A percentile compares a stretch with the other conserved stretches of the same genome.
Conservation (phyloP, 2,797 vertebrate genomes). For the Brachyalestes nurse region DNA sequence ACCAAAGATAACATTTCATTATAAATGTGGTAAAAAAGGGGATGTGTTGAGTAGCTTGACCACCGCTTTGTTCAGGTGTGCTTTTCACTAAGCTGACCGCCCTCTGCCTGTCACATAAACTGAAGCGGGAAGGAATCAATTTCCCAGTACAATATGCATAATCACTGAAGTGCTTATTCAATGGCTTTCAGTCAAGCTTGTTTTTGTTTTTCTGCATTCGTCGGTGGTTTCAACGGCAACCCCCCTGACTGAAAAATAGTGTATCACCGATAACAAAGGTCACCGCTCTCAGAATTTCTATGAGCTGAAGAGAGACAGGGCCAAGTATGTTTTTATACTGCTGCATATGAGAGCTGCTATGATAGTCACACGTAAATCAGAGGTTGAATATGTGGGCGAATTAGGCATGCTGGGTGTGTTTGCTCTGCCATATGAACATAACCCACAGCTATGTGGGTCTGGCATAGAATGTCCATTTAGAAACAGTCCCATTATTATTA, state of each 20-base stretch:
- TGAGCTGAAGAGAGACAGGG: slow-evolving; percentile 73
- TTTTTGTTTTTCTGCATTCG: slow-evolving; percentile 72
- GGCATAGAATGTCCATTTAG: background rate
- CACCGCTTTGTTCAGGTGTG: slow-evolving; percentile 30
- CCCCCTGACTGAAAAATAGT: slow-evolving; percentile 65
- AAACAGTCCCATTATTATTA: background rate
- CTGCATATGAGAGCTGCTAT: slow-evolving; percentile 68
- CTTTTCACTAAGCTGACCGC: slow-evolving; percentile 47
- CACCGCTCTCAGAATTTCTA: slow-evolving; percentile 72
- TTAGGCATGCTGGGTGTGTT: slow-evolving; percentile 7
- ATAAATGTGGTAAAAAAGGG: slow-evolving; percentile 2
- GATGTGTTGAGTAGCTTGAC: slow-evolving; percentile 35
- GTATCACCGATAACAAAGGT: slow-evolving; percentile 74
- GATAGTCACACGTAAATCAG: slow-evolving; percentile 64
- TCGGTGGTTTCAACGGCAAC: slow-evolving; percentile 69
- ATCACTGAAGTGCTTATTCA: slow-evolving; percentile 73
- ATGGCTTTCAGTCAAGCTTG: slow-evolving; percentile 79
- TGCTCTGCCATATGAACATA: slow-evolving; percentile 32
- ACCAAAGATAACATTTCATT: background rate
- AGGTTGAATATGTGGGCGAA: slow-evolving; percentile 34
- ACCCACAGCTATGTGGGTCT: background rate
- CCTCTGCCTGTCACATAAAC: slow-evolving; percentile 56
- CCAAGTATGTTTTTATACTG: slow-evolving; percentile 77
- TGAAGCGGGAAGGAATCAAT: slow-evolving; percentile 67
- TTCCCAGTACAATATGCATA: slow-evolving; percentile 76